Base-by-base conservation (phyloP, 2,113 vertebrate genomes). In the Corythoichthys haematopterus region DNA sequence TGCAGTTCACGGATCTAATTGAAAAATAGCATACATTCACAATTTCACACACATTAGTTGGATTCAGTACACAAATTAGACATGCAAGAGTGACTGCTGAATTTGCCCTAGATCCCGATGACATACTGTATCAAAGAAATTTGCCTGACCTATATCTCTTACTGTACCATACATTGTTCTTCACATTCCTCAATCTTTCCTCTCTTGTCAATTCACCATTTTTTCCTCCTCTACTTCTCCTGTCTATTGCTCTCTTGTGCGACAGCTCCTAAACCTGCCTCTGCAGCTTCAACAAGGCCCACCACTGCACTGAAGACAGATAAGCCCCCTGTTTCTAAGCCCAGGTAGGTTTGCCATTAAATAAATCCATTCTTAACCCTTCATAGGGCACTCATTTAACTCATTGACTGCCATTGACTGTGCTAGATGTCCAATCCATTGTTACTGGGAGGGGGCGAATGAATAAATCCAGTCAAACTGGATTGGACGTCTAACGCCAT, bases 281-380 rank as follows among this genome's bases (percentile, higher is more conserved):
- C 78, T 72, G 38, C 84, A 59, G 64, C 88, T 68, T 50, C 87
- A 57, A 87, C 87, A 70, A 92, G 85, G 64, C 77, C 88, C 0
- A 58, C 72, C 66, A 72, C 87, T 7, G 60, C 84, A 55, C 50
- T 80, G 70, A 92, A 87, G 71, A 72, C 81, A 2, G 79, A 78
- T 62, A 91, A 89, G 73, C 69, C 88, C 9, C 69, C 76, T 0
- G 82, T 85, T 80, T 80, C 91, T 77, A 93, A 91, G 88, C 83
- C 91, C 80, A 91, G 91, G 92, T 93, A 79, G 65, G 86, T 65
- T 33, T 74, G 71, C 75, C 67, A 81, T 68, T 69, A 66, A 55
- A n/a, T 63, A 9, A 70, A 74, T 62, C 45, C 46, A 61, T 46
- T 15, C 48, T 52, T 14, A 35, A 58, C 14, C 40, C 9, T 43